Evolutionary conservation across 2,797 vertebrate genomes (phyloP).

Genomic region (Gastrophryne carolinensis): DNA sequence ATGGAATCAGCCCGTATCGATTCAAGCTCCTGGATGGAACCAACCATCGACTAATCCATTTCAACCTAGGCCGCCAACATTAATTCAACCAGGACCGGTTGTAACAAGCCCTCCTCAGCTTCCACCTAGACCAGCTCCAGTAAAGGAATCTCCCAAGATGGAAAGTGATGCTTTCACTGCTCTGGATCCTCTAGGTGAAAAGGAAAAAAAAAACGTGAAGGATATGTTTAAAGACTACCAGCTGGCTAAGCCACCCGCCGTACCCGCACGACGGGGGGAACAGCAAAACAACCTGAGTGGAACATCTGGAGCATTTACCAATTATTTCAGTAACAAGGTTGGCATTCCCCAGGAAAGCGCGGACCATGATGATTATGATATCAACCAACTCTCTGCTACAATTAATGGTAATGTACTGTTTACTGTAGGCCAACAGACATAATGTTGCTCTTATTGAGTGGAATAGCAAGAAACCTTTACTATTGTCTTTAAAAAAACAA

Average conservation of each 20-base stretch:
- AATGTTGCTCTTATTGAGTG: no score
- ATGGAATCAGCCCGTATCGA: conserved; percentile 71
- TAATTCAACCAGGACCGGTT: conserved; percentile 55
- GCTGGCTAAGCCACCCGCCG: conserved; percentile 83
- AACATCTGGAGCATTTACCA: conserved; percentile 69
- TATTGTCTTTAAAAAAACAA: no score
- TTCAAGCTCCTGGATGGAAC: conserved; percentile 67
- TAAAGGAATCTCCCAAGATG: conserved; percentile 74
- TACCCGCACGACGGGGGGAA: conserved; percentile 80
- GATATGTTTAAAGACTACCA: conserved; percentile 98
- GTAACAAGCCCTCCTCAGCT: conserved; percentile 70
- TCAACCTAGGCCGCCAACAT: conserved; percentile 62
- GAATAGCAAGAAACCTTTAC: no score
- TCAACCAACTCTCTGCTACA: conserved; percentile 67
- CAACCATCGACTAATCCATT: conserved; percentile 79
- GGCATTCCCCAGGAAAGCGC: conserved; percentile 72
- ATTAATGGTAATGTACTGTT: conserved; percentile 66
- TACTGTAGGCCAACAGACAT: no score
- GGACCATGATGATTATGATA: conserved; percentile 76
- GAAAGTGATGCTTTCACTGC: conserved; percentile 85
- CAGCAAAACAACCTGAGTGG: conserved; percentile 61
- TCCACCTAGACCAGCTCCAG: conserved; percentile 70
- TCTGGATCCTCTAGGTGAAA: conserved; percentile 91
- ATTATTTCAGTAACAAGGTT: conserved; percentile 78
- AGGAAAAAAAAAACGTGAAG: conserved; percentile 86